These are phyloP conservation scores for Hydrozoanthus gracilis DNA, from an alignment of 92 coral and sea anemone species.

Conservation along the genomic window DNA sequence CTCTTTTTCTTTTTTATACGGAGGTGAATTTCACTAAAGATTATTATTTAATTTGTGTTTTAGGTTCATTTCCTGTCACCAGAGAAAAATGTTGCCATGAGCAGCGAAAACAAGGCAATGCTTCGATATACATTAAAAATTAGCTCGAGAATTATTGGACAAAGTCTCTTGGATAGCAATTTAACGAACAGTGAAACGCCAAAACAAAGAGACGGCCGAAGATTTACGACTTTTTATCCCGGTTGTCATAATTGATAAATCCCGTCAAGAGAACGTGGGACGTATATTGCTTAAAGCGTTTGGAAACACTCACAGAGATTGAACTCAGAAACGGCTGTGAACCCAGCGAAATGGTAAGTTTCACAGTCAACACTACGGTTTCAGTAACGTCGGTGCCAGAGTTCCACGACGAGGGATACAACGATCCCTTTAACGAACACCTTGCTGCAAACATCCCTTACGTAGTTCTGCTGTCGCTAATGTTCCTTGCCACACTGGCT, in stretches of 20 bases:
- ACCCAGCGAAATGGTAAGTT: constrained; percentile 8
- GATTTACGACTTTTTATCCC: not conserved
- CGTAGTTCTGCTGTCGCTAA: constrained; percentile 57
- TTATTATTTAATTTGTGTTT: constrained; percentile 9
- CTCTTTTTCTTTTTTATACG: not conserved
- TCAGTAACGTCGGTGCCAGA: not conserved
- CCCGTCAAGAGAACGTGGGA: not conserved
- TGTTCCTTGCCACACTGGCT: constrained; percentile 70
- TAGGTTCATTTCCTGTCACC: constrained; percentile 19
- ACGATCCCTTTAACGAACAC: constrained; percentile 19
- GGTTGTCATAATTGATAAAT: not conserved
- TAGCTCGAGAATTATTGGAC: not conserved
- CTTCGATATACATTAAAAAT: not conserved
- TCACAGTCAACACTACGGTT: not conserved
- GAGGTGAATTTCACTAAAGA: not conserved
- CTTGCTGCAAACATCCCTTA: constrained; percentile 49
- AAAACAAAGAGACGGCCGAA: constrained; percentile 1
- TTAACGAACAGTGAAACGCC: not conserved
- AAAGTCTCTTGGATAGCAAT: not conserved
- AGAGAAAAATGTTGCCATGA: constrained; percentile 10
- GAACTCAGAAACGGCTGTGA: not conserved
- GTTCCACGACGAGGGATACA: not conserved
- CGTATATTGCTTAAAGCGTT: not conserved
- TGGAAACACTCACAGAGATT: not conserved
- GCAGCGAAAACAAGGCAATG: not conserved